A percentile compares a stretch with the other conserved stretches of the same genome.
Conservation (phyloP, 2,888 invertebrate genomes). For the Leucophenga maculata region DNA sequence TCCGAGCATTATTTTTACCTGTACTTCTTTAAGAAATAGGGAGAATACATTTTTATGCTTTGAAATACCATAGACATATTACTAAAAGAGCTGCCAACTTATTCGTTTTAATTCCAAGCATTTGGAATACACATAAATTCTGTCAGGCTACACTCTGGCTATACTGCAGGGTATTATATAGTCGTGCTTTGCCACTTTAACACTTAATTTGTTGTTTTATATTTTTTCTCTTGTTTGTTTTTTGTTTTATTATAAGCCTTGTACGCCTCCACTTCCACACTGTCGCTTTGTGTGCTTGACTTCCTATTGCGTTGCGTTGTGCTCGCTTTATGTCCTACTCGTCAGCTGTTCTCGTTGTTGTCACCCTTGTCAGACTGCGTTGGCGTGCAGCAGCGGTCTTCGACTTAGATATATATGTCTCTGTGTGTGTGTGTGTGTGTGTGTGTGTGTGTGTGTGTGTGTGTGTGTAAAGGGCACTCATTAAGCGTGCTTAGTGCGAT, state of each 20-base stretch:
- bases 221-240: not conserved
- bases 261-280: not conserved
- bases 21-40: too few species aligned
- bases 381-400: slow-evolving; percentile 37
- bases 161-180: too few species aligned
- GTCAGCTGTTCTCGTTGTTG: not conserved
- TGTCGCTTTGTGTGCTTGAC: not conserved
- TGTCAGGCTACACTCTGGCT: too few species aligned
- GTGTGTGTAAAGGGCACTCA: slow-evolving; percentile 35
- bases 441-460: slow-evolving; percentile 6
- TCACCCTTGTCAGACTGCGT: slow-evolving; percentile 8
- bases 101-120: too few species aligned
- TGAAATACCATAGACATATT: too few species aligned
- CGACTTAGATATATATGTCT: slow-evolving; percentile 32
- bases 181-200: too few species aligned
- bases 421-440: not conserved
- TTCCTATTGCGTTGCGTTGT: not conserved
- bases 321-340: not conserved
- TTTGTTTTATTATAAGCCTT: not conserved
- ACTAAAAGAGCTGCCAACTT: too few species aligned
- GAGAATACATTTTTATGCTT: too few species aligned
- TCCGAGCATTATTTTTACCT: too few species aligned
- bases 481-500: slow-evolving; percentile 27
- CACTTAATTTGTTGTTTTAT: not conserved
- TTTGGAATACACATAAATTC: too few species aligned